phyloP scores from a whole-genome alignment of 2,113 vertebrate genomes.

The Pelecanoides urinatrix region DNA sequence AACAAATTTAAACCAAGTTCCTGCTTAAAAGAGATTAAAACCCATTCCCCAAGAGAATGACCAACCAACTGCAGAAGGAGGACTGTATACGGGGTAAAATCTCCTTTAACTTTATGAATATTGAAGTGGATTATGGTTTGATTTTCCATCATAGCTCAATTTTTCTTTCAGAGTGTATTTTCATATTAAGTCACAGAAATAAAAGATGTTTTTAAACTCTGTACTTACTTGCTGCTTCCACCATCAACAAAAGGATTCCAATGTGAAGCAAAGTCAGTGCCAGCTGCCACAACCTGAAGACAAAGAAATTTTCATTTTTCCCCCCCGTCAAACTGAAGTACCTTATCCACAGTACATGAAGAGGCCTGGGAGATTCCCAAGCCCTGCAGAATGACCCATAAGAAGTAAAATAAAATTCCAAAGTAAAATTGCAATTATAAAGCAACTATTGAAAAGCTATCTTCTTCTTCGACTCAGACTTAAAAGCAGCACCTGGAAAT shows the following conservation, averaged over 20 bases:
- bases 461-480: not conserved
- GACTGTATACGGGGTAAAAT: not conserved
- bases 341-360: not conserved
- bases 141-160: not conserved
- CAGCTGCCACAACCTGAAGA: conserved; percentile 85
- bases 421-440: not conserved
- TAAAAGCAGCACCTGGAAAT: not conserved
- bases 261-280: conserved; percentile 84
- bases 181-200: not conserved
- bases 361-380: not conserved
- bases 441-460: not conserved
- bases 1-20: fast-evolving
- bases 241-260: conserved; percentile 92
- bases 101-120: not conserved
- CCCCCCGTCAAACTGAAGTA: not conserved
- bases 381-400: not conserved
- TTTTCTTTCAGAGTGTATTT: not conserved
- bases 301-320: conserved; percentile 3
- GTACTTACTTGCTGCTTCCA: conserved; percentile 84
- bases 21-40: not conserved
- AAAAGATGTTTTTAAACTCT: not conserved
- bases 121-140: not conserved
- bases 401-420: not conserved
- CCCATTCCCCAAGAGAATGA: not conserved
- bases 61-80: not conserved